Conservation (phyloP, 2,797 vertebrate species). For the Myripristis jacobus region DNA sequence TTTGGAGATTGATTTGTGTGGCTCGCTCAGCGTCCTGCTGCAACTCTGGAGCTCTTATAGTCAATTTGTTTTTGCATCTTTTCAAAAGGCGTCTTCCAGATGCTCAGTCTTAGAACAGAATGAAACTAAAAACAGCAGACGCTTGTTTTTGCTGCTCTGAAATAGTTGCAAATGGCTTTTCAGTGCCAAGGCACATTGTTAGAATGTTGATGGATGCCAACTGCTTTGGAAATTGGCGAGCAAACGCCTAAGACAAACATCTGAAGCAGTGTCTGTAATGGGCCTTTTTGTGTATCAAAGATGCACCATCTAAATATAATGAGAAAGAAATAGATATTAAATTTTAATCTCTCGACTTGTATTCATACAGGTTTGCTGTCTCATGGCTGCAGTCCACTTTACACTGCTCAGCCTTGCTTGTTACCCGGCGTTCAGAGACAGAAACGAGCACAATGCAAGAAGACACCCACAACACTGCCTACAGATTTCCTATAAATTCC, state of each 20-base stretch:
- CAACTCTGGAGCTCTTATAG: constrained; percentile 58
- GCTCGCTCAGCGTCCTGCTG: constrained; percentile 53
- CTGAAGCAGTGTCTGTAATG: constrained; percentile 64
- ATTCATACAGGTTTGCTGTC: constrained; percentile 58
- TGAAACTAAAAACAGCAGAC: constrained; percentile 74
- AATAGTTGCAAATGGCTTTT: constrained; percentile 79
- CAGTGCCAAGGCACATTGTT: constrained; percentile 80
- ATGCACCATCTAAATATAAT: constrained; percentile 56
- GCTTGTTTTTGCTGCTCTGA: constrained; percentile 63
- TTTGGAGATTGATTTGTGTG: constrained; percentile 23
- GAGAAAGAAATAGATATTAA: constrained; percentile 67
- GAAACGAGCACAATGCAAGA: constrained; percentile 39
- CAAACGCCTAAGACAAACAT: constrained; percentile 72
- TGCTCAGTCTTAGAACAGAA: constrained; percentile 74
- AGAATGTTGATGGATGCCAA: constrained; percentile 77
- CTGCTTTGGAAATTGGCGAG: constrained; percentile 75
- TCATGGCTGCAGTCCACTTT: constrained; percentile 50
- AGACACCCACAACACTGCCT: constrained; percentile 24
- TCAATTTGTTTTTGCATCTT: constrained; percentile 76
- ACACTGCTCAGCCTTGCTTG: constrained; percentile 58
- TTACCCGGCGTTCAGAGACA: constrained; percentile 48
- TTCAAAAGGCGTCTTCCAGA: constrained; percentile 75
- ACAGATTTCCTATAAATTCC: constrained; percentile 54
- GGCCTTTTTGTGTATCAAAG: constrained; percentile 63
- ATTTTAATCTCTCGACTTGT: constrained; percentile 57